phyloP scores from a whole-genome alignment of 1,140 invertebrate genomes.

The Eupristina koningsbergeri region DNA sequence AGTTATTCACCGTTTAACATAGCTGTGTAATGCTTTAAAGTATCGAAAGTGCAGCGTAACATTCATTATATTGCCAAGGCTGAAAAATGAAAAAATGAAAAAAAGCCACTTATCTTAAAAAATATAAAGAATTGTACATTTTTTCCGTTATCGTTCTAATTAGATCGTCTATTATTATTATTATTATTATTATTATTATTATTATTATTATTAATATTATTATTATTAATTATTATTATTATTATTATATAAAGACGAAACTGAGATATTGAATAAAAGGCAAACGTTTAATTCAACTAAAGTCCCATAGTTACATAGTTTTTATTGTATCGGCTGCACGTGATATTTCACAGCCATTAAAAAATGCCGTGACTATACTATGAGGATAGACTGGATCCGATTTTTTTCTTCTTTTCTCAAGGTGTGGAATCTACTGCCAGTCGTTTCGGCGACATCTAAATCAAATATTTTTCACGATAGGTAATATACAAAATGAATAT shows the following conservation, averaged over 20 bases:
- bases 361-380: conserved; percentile 17
- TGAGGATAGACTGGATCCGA: conserved; percentile 46
- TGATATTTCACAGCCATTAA: conserved; percentile 34
- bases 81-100: conserved; percentile 45
- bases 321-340: conserved; percentile 35
- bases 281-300: conserved; percentile 48
- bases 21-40: conserved; percentile 50
- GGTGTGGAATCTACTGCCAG: conserved; percentile 64
- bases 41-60: conserved; percentile 49
- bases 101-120: conserved; percentile 45
- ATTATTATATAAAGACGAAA: conserved; percentile 51
- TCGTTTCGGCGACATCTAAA: conserved; percentile 60
- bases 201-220: conserved; percentile 49
- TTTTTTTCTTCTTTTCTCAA: conserved; percentile 50
- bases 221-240: conserved; percentile 50
- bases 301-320: conserved; percentile 48
- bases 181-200: conserved; percentile 49
- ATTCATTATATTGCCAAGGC: conserved; percentile 49
- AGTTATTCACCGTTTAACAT: conserved; percentile 48
- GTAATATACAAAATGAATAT: conserved; percentile 31
- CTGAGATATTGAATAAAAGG: conserved; percentile 47
- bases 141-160: conserved; percentile 50
- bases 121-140: conserved; percentile 50
- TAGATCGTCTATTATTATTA: conserved; percentile 50
- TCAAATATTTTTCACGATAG: conserved; percentile 52